Conservation (phyloP, 2,888 invertebrate genomes). For the Zygaena filipendulae region DNA sequence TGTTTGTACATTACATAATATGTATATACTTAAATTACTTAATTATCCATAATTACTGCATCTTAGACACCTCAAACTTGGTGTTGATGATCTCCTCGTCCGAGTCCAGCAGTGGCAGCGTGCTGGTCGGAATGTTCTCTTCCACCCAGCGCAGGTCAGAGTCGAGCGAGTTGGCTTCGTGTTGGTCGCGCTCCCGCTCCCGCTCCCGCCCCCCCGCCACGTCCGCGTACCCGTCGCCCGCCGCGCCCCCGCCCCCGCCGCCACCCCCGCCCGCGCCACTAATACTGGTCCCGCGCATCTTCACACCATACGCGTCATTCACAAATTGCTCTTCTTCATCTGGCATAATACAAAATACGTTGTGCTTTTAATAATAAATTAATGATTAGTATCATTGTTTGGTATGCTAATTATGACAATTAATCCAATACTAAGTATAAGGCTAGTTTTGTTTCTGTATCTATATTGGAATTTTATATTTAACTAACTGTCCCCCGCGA, state of each 20-base stretch:
- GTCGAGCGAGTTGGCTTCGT: constrained; percentile 42
- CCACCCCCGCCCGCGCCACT: constrained; percentile 24
- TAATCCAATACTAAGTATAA: neutral
- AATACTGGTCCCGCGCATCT: constrained; percentile 71
- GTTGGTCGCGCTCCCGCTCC: constrained; percentile 19
- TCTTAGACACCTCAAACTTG: constrained; percentile 88
- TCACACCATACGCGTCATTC: constrained; percentile 87
- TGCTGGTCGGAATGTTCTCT: constrained; percentile 88
- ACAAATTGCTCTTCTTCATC: constrained; percentile 89
- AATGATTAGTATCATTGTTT: too few species aligned
- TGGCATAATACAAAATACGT: constrained; percentile 20
- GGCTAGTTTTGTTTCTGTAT: too few species aligned
- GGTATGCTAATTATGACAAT: too few species aligned
- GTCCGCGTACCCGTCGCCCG: constrained; percentile 32
- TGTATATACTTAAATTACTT: constrained; percentile 26
- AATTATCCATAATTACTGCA: constrained; percentile 79
- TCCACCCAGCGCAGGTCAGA: constrained; percentile 85
- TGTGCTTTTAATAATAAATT: neutral
- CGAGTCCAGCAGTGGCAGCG: constrained; percentile 74
- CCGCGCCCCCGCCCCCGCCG: constrained; percentile 62
- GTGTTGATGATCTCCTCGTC: constrained; percentile 88
- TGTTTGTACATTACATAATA: constrained; percentile 28
- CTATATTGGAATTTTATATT: too few species aligned
- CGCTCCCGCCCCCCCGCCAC: constrained; percentile 16
- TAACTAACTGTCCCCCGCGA: too few species aligned